Evolutionary conservation across 2,888 invertebrate genomes (phyloP).

Genomic region (Limnephilus lunatus): DNA sequence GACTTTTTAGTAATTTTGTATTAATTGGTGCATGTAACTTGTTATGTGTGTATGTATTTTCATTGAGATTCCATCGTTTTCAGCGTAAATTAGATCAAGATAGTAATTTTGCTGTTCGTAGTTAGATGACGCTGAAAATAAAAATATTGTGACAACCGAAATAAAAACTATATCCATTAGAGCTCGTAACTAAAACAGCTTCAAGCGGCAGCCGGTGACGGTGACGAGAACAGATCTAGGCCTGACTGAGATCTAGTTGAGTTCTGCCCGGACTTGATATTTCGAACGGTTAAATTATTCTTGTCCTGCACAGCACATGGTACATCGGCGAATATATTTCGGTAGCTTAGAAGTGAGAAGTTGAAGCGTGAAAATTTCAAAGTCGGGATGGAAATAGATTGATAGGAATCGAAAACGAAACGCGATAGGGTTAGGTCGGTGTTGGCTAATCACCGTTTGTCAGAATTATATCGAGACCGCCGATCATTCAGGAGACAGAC

Average conservation of each 20-base stretch:
- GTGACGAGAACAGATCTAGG: background rate
- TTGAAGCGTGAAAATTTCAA: background rate
- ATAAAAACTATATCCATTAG: background rate
- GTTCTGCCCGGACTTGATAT: background rate
- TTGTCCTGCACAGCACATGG: background rate
- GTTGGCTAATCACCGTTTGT: background rate
- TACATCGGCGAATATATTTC: background rate
- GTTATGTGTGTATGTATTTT: background rate
- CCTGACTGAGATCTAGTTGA: background rate
- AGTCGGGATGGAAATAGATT: background rate
- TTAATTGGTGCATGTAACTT: background rate
- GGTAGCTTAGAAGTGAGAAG: background rate
- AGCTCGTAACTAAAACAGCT: background rate
- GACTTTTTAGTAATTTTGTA: background rate
- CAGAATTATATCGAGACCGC: background rate
- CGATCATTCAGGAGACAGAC: background rate
- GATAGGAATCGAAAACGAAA: constrained; percentile 2
- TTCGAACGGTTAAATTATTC: background rate
- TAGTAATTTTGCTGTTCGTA: background rate
- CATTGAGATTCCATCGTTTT: background rate
- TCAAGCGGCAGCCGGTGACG: background rate
- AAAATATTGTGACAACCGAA: background rate
- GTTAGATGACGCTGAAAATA: background rate
- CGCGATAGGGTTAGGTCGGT: background rate
- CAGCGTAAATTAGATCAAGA: background rate